Percentiles rank a stretch among this genome's conserved stretches.
Conservation (phyloP, 2,888 invertebrate species). For the Macaria notata region DNA sequence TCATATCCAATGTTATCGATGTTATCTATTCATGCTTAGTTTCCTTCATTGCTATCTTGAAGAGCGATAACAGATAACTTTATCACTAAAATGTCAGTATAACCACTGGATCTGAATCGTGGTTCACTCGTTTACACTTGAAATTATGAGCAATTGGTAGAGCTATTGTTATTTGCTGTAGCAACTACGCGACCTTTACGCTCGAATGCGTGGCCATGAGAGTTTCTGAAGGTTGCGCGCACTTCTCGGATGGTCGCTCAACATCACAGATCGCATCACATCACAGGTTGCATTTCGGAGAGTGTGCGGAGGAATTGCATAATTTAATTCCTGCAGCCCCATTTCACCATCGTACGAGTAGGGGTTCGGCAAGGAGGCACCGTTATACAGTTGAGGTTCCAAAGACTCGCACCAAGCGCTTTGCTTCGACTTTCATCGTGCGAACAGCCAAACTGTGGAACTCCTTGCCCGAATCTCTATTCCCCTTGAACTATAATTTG, state of each 20-base stretch:
- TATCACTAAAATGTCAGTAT: conserved; percentile 34
- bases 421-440: too few species aligned
- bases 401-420: too few species aligned
- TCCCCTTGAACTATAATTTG: too few species aligned
- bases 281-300: too few species aligned
- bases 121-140: conserved; percentile 36
- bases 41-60: conserved; percentile 28
- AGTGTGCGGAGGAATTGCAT: too few species aligned
- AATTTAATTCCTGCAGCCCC: too few species aligned
- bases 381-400: too few species aligned
- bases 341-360: too few species aligned
- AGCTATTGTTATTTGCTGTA: conserved; percentile 52
- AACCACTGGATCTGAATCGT: conserved; percentile 35
- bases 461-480: too few species aligned
- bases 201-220: conserved; percentile 71
- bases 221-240: conserved; percentile 67
- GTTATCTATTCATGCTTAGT: conserved; percentile 10
- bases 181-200: conserved; percentile 67
- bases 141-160: conserved; percentile 45
- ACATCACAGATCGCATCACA: conserved; percentile 17
- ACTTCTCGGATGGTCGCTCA: conserved; percentile 49
- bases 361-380: too few species aligned
- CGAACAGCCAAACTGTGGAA: too few species aligned
- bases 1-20: too few species aligned
- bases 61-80: conserved; percentile 35